These are phyloP conservation scores for Taenioides sp. DNA, from an alignment of 2,797 vertebrate species.

Conservation along the genomic window DNA sequence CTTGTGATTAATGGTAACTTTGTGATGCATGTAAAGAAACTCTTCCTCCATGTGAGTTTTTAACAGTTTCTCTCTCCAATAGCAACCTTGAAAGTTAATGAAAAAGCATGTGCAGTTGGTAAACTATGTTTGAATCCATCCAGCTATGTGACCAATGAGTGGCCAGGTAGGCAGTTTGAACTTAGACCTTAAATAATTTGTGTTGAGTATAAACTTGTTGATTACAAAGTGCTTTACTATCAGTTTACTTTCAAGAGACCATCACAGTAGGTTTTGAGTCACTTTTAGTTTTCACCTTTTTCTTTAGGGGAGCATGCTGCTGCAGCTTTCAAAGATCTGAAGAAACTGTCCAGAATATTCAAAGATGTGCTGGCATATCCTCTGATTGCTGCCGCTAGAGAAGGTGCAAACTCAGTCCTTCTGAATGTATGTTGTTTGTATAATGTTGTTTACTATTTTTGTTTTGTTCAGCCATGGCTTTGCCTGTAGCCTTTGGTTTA, in stretches of 20 bases:
- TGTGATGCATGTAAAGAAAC: background rate
- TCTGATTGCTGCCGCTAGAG: conserved; percentile 88
- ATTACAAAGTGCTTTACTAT: background rate
- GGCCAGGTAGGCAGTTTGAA: conserved; percentile 76
- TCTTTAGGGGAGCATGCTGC: conserved; percentile 77
- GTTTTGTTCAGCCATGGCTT: conserved; percentile 80
- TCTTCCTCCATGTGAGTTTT: background rate
- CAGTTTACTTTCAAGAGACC: background rate
- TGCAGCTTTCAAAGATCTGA: conserved; percentile 83
- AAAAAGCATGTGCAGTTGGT: conserved; percentile 73
- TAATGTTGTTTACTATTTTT: background rate
- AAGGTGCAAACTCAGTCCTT: conserved; percentile 74
- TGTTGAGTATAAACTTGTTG: background rate
- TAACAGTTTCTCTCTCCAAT: conserved; percentile 4
- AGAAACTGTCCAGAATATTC: conserved; percentile 88
- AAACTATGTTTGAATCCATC: conserved; percentile 83
- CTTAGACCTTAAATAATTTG: background rate
- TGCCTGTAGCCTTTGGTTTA: conserved; percentile 90
- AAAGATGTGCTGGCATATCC: conserved; percentile 94
- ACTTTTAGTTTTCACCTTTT: background rate
- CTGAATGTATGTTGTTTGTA: background rate
- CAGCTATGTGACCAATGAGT: conserved; percentile 75
- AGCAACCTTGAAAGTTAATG: conserved; percentile 85
- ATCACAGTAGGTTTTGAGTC: background rate
- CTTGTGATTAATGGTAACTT: conserved; percentile 85